Conservation (phyloP, 2,888 invertebrate species). For the Aporophyla lueneburgensis region DNA sequence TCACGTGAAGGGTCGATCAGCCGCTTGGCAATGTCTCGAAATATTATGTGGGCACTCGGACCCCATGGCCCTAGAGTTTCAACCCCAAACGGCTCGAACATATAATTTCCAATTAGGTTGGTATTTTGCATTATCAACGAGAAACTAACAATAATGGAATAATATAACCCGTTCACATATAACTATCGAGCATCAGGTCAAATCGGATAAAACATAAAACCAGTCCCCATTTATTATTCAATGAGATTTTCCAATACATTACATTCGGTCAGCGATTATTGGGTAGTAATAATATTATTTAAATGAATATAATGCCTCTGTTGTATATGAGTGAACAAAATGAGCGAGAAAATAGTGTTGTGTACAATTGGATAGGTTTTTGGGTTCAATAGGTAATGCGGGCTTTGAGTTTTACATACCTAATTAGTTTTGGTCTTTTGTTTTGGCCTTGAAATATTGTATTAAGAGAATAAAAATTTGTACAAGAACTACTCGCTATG, state of each 20-base stretch:
- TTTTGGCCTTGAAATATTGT: neutral
- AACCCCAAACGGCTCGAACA: no score
- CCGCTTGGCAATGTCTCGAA: no score
- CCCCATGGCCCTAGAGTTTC: no score
- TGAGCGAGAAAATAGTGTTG: constrained; percentile 26
- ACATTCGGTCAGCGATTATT: constrained; percentile 49
- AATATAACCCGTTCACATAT: neutral
- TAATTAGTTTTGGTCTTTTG: neutral
- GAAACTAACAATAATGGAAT: neutral
- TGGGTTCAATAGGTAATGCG: constrained; percentile 7
- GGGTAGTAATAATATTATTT: constrained; percentile 39
- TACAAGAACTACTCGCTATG: no score
- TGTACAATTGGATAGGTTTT: constrained; percentile 9
- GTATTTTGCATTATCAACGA: neutral
- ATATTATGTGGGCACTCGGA: no score
- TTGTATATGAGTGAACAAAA: constrained; percentile 23
- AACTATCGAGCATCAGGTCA: constrained; percentile 13
- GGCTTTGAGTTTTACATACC: neutral
- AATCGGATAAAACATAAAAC: constrained; percentile 28
- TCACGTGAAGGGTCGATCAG: no score
- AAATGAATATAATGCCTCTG: constrained; percentile 42
- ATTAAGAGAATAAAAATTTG: no score
- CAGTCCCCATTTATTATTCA: constrained; percentile 31
- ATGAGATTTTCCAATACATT: constrained; percentile 54
- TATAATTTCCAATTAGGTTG: no score